Percentiles rank a stretch among this genome's conserved stretches.
Conservation (phyloP, 2,888 invertebrate species). For the Leptinotarsa peninsularis region DNA sequence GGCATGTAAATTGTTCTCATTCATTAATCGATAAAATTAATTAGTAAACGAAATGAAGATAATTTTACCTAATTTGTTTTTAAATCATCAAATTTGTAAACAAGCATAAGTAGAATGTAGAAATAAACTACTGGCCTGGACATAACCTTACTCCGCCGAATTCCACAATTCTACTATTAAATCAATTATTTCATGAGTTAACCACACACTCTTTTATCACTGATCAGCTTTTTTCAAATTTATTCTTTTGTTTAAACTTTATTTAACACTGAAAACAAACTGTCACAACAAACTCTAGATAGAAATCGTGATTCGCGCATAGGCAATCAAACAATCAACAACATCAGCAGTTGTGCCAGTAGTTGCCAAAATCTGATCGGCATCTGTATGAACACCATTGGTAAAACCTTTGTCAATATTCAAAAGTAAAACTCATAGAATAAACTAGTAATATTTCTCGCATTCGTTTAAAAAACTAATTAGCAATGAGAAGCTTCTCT, state of each 20-base stretch:
- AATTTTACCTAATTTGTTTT: neutral
- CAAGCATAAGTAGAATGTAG: conserved; percentile 20
- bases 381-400: too few relatives aligned
- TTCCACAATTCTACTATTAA: conserved; percentile 20
- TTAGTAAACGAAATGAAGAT: conserved; percentile 12
- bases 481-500: too few relatives aligned
- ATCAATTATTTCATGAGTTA: conserved; percentile 5
- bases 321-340: neutral
- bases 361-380: conserved; percentile 1
- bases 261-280: neutral
- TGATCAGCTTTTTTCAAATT: neutral
- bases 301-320: neutral
- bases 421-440: too few relatives aligned
- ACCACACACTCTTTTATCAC: neutral
- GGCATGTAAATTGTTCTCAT: conserved; percentile 23
- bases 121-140: conserved; percentile 33
- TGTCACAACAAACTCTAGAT: conserved; percentile 7
- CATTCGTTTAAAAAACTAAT: too few relatives aligned
- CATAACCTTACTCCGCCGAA: conserved; percentile 40
- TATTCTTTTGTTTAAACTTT: neutral
- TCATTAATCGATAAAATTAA: conserved; percentile 36
- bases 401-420: too few relatives aligned
- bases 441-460: too few relatives aligned
- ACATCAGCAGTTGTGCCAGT: neutral
- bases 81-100: conserved; percentile 19